Base-by-base conservation (phyloP, 2,797 vertebrate genomes). In the Knipowitschia caucasica region DNA sequence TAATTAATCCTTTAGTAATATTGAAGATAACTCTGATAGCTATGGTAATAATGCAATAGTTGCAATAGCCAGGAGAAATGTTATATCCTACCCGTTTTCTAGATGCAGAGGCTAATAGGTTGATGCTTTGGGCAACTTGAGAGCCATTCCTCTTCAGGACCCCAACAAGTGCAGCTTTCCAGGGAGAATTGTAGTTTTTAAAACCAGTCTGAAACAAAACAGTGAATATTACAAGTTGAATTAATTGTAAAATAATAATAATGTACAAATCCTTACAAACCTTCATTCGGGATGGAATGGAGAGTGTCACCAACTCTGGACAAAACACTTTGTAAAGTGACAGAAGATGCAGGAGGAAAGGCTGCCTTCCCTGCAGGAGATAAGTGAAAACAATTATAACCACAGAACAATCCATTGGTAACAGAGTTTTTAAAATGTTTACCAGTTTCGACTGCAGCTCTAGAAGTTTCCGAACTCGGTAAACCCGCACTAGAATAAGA, bases 381-480 rank as follows among this genome's bases (percentile, higher is more conserved):
- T 20, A 3, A 47, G 10, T 18, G 18, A 31, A 47, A 47, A 21
- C 1, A n/a, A n/a, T n/a, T n/a, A 46, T 29, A 9, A 15, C 5
- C 25, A 46, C 10, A 47, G 14, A 44, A 27, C 14, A 9, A 29
- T 5, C 2, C 7, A 17, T 12, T 39, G 18, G 18, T 11, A 43
- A 25, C 2, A 1, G n/a, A 4, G 24, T 4, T 2, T 6, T 25
- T 25, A n/a, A 44, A 23, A 10, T 25, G 14, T 86, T 92, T 88
- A 98, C 96, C 92, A 92, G 86, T 90, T 91, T 95, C 55, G 80
- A 61, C 52, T 98, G 94, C 17, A 98, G 85, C 21, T 95, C 92
- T 82, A 98, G 84, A 12, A 99, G 83, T 62, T 77, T 94, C 72
- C 94, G 89, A 43, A 95, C 86, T 84, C 94, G 91, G 89, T 92